phyloP scores from a whole-genome alignment of 2,888 invertebrate species.

The Phengaris alcon region DNA sequence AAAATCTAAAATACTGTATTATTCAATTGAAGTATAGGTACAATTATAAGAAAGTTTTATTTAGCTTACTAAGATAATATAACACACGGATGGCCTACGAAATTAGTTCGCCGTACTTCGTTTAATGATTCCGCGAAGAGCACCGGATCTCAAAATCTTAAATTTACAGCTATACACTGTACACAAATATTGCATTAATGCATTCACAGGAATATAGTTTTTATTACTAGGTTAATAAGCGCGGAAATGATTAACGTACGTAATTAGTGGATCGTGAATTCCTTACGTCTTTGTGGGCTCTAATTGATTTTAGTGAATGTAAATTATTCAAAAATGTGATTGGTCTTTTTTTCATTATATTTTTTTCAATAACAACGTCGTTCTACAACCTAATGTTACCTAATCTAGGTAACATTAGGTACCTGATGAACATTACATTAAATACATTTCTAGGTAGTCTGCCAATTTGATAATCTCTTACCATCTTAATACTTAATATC shows the following conservation, averaged over 20 bases:
- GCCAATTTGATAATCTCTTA: too few species aligned
- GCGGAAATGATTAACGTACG: conserved; percentile 7
- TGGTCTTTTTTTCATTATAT: neutral
- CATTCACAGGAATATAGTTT: conserved; percentile 14
- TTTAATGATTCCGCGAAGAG: conserved; percentile 44
- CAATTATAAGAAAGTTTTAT: neutral
- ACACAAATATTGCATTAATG: conserved; percentile 18
- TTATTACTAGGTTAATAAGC: conserved; percentile 21
- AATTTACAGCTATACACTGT: conserved; percentile 37
- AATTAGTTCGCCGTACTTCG: conserved; percentile 33
- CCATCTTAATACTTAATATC: too few species aligned
- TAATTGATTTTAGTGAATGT: neutral
- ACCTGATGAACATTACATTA: too few species aligned
- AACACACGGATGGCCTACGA: conserved; percentile 27
- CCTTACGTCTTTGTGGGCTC: neutral
- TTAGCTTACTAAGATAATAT: neutral
- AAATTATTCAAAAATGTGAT: neutral
- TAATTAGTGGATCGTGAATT: neutral
- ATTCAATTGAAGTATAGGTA: neutral
- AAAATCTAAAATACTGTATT: too few species aligned
- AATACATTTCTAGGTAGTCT: too few species aligned
- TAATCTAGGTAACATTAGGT: too few species aligned
- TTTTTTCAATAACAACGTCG: too few species aligned
- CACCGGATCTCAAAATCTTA: conserved; percentile 42
- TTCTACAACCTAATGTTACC: too few species aligned